A percentile compares a stretch with the other conserved stretches of the same genome.
phyloP scores from a whole-genome alignment of 2,113 vertebrate genomes.

The Leucosticte australis region DNA sequence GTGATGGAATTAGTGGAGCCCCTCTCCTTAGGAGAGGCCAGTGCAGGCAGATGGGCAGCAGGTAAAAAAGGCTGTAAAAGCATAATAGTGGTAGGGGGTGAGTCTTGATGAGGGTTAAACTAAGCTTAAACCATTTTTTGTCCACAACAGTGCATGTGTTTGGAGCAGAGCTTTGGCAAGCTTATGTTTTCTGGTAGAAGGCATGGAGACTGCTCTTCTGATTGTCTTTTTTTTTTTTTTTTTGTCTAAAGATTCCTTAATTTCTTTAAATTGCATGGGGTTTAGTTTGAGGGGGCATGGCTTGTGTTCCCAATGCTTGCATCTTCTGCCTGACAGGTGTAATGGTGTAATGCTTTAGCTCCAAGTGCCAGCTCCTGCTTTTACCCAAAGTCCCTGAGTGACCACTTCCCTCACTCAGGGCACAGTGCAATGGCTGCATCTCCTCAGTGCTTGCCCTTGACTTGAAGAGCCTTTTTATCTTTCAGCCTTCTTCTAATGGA shows the following conservation, averaged over 20 bases:
- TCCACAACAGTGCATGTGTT: neutral
- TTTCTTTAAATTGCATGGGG: neutral
- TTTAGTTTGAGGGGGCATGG: neutral
- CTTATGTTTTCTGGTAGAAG: neutral
- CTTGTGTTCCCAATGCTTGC: neutral
- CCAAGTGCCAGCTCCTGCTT: neutral
- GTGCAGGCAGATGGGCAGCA: neutral
- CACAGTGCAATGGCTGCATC: neutral
- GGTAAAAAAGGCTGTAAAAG: neutral
- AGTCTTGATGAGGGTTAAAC: neutral
- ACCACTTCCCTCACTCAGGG: neutral
- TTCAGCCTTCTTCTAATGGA: constrained; percentile 22
- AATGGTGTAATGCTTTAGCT: neutral
- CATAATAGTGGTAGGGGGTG: neutral
- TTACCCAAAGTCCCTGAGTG: neutral
- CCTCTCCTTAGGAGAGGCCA: neutral
- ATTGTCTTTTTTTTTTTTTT: neutral
- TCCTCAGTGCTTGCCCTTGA: neutral
- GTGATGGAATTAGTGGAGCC: neutral
- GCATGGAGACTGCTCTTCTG: neutral
- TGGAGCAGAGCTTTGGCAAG: neutral
- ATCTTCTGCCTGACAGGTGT: neutral
- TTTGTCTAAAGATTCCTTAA: neutral
- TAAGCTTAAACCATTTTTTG: neutral
- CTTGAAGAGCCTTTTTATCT: constrained; percentile 29